Evolutionary conservation across 2,888 invertebrate genomes (phyloP).

Genomic region (Pharmacophagus antenor): DNA sequence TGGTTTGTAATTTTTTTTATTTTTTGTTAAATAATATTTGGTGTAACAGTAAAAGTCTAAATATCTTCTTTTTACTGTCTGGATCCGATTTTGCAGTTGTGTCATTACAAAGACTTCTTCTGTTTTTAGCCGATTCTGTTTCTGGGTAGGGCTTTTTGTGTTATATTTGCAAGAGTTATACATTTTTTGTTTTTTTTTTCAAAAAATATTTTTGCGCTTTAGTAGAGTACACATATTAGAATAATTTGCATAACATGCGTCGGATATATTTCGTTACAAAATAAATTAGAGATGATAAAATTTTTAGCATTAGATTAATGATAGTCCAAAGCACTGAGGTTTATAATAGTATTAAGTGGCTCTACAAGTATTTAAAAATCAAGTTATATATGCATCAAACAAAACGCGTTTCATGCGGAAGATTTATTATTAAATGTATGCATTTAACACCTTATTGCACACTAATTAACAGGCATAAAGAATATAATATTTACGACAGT

Average conservation of each 20-base stretch:
- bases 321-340: background rate
- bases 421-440: background rate
- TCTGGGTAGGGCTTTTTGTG: too few species aligned
- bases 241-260: too few species aligned
- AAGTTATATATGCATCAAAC: background rate
- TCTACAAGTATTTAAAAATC: background rate
- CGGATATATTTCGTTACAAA: background rate
- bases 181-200: too few species aligned
- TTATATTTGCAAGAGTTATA: too few species aligned
- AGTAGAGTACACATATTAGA: background rate
- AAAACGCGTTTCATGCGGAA: background rate
- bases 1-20: background rate
- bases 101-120: too few species aligned
- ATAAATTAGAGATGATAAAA: background rate
- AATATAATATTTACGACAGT: too few species aligned
- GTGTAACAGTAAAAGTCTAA: background rate
- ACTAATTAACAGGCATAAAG: too few species aligned
- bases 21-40: background rate
- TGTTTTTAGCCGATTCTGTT: too few species aligned
- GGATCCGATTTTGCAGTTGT: too few species aligned
- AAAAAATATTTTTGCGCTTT: too few species aligned
- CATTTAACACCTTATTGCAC: too few species aligned
- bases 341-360: background rate
- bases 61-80: too few species aligned
- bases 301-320: background rate